Base-by-base conservation (phyloP, 2,113 vertebrate species). In the Prionailurus bengalensis region DNA sequence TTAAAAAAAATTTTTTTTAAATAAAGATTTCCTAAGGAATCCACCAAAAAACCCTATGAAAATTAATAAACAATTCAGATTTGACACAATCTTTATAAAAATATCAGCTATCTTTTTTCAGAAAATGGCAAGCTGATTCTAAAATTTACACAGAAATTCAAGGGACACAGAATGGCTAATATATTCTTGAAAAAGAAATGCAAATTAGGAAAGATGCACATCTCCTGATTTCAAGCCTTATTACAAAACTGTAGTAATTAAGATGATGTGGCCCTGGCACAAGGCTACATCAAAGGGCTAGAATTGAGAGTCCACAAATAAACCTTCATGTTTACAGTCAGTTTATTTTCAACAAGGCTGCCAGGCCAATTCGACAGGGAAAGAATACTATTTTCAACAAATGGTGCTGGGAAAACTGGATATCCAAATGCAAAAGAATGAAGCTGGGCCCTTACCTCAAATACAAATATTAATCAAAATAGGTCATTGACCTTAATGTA, bases 121-220 rank as follows among this genome's bases (percentile, higher is more conserved):
- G 39, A 86, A 39, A 80, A 45, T 70, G 48, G 36, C 17, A 68
- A 85, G 9, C 48, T 73, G 27, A 92, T 65, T 12, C 83, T 82
- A 82, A 88, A 87, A 73, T 63, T 55, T 9, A 36, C 31, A 55
- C n/a, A 55, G 61, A 92, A 74, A 70, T 36, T 6, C 36, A 95
- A 45, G 21, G 63, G 39, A 91, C 39, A 17, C 66, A 81, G 66
- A 88, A 88, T 53, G 63, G 29, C 58, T 29, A 80, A 53, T 53
- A 86, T 31, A 45, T 36, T 65, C 76, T 92, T 92, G 42, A 82
- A 95, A 88, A 82, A 48, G 36, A 88, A 82, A 11, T 55, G 48
- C 19, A 74, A 65, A 51, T n/a, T 63, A 48, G 6, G 76, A 73
- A 73, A 89, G 53, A 82, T 8, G 53, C 17, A 11, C 33, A 51